Percentiles rank a stretch among this genome's conserved stretches.
phyloP scores from a whole-genome alignment of 1,140 invertebrate species.

The Ridgeia piscesae region DNA sequence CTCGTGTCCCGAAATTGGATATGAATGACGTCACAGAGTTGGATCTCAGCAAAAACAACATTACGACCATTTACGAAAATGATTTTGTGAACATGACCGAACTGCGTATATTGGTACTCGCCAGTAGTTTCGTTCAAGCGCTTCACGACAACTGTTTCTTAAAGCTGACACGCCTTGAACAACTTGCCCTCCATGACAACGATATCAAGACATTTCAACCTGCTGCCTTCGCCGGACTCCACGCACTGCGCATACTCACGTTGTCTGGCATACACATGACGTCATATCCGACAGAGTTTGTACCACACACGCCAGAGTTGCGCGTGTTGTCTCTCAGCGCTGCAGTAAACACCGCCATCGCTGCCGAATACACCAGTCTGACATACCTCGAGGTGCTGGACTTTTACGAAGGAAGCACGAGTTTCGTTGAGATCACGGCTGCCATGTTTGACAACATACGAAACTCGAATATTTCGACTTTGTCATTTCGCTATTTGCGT shows the following conservation, averaged over 20 bases:
- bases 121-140: background rate
- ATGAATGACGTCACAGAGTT: too few species aligned
- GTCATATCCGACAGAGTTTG: background rate
- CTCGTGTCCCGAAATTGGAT: too few species aligned
- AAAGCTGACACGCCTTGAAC: background rate
- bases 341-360: background rate
- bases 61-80: too few species aligned
- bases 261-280: background rate
- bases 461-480: background rate
- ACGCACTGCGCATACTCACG: background rate
- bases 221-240: background rate
- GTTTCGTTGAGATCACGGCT: too few species aligned
- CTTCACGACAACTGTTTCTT: background rate
- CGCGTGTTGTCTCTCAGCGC: background rate
- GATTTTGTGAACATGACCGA: too few species aligned
- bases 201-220: background rate
- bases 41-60: too few species aligned
- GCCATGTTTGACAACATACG: background rate
- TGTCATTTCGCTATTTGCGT: background rate
- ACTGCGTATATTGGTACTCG: background rate
- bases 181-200: background rate
- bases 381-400: background rate
- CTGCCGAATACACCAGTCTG: background rate
- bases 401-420: background rate
- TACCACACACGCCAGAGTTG: background rate